Base-by-base conservation (phyloP, 2,113 vertebrate species). In the Odontophorus gujanensis region DNA sequence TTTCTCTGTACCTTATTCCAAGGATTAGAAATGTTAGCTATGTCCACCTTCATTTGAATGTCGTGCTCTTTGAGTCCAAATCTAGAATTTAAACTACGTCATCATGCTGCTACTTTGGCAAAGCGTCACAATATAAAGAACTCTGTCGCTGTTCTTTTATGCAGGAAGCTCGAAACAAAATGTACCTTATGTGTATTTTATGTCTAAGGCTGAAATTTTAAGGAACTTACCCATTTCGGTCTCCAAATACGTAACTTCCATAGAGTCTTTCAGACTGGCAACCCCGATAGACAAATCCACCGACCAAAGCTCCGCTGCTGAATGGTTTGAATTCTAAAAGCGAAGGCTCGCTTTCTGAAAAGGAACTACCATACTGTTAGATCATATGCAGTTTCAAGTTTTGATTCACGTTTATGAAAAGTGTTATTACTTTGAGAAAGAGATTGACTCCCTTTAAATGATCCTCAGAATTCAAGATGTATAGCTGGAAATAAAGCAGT, bases 241-340 rank as follows among this genome's bases (percentile, higher is more conserved):
- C 99, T 95, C 98, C 99, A 95, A 99, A 99, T 7, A 99, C 98
- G 2, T 99, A 99, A 95, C 98, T 99, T 91, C 99, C 99, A n/a
- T 99, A 98, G 67, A 99, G 98, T 82, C 99, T 98, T 96, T 99
- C 98, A 4, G 99, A 99, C 89, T 99, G 99, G 96, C 99, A 99
- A 80, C 99, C 99, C 92, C 99, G 98, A 93, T 99, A 99, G 97
- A 99, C 97, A 96, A 99, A 99, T 65, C 99, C 99, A 36, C 99
- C 99, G 40, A 99, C 98, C 85, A 99, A 97, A 50, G 98, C 97
- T 22, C 98, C 98, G 30, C 98, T 98, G 94, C 98, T 99, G 82
- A 98, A 98, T 36, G 98, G 98, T 92, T 98, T 99, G 97, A 99
- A 98, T 97, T 99, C 99, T 95, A 99, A 98, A 95, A 99, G 98